These are phyloP conservation scores for Syngnathus typhle DNA, from an alignment of 2,113 vertebrate genomes.

Conservation along the genomic window DNA sequence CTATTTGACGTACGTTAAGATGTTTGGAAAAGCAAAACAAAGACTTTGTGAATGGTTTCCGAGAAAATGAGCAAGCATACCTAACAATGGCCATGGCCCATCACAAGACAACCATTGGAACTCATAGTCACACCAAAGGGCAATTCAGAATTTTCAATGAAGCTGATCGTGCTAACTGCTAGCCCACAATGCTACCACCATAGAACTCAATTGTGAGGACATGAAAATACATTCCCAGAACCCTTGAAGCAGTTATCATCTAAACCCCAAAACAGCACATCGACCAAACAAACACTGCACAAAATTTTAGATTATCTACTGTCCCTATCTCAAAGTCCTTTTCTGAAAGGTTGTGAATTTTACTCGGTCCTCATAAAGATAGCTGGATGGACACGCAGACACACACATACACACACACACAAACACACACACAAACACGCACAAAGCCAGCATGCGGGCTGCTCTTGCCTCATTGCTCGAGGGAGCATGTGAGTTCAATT, in stretches of 20 bases:
- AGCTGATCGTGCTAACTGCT: no score
- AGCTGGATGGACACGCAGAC: conserved; percentile 5
- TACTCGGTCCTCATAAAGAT: not conserved
- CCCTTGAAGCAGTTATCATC: not conserved
- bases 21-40: no score
- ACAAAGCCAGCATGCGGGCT: conserved; percentile 18
- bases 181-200: not conserved
- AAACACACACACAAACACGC: not conserved
- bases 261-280: not conserved
- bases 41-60: no score
- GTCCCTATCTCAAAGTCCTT: not conserved
- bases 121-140: no score
- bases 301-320: not conserved
- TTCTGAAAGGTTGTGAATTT: not conserved
- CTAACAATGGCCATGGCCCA: not conserved
- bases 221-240: not conserved
- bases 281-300: not conserved
- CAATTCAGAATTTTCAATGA: no score
- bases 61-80: no score
- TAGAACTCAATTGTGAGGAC: not conserved
- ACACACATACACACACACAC: not conserved
- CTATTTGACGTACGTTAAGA: not conserved
- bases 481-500: conserved; percentile 54
- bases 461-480: conserved; percentile 28
- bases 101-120: no score